phyloP scores from a whole-genome alignment of 2,888 invertebrate species.

The Lacanobia oleracea region DNA sequence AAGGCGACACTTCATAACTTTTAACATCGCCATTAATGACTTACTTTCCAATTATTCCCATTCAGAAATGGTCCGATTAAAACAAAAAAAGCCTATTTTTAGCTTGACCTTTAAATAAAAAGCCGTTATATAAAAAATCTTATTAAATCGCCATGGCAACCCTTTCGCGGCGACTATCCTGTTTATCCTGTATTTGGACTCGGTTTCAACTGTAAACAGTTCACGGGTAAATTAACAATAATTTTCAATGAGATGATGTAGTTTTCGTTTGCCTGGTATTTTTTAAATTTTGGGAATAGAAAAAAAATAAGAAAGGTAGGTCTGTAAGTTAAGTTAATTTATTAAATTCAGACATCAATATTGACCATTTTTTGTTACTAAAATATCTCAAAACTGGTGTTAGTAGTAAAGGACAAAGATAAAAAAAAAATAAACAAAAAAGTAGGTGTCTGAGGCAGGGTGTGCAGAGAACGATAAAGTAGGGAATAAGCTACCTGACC shows the following conservation, averaged over 20 bases:
- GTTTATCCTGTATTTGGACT: slow-evolving; percentile 15
- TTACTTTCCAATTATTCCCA: not conserved
- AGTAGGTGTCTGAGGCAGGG: no score
- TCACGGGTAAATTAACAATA: slow-evolving; percentile 32
- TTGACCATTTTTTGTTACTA: no score
- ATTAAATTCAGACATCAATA: no score
- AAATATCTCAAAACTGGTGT: no score
- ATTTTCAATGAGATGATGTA: slow-evolving; percentile 24
- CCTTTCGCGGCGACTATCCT: not conserved
- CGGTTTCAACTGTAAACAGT: slow-evolving; percentile 36
- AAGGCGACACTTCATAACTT: no score
- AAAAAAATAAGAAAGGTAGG: not conserved
- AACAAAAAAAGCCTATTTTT: not conserved
- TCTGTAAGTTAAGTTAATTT: no score
- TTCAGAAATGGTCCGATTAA: not conserved
- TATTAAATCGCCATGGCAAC: slow-evolving; percentile 10
- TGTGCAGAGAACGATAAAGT: no score
- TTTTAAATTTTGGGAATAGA: not conserved
- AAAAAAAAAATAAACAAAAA: no score
- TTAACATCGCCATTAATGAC: no score
- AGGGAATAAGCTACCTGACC: no score
- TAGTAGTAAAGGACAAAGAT: no score
- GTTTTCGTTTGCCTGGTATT: slow-evolving; percentile 8
- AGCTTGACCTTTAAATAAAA: slow-evolving; percentile 12
- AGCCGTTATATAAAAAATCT: slow-evolving; percentile 3